phyloP scores from a whole-genome alignment of 2,113 vertebrate genomes.

The Porphyrio hochstetteri region DNA sequence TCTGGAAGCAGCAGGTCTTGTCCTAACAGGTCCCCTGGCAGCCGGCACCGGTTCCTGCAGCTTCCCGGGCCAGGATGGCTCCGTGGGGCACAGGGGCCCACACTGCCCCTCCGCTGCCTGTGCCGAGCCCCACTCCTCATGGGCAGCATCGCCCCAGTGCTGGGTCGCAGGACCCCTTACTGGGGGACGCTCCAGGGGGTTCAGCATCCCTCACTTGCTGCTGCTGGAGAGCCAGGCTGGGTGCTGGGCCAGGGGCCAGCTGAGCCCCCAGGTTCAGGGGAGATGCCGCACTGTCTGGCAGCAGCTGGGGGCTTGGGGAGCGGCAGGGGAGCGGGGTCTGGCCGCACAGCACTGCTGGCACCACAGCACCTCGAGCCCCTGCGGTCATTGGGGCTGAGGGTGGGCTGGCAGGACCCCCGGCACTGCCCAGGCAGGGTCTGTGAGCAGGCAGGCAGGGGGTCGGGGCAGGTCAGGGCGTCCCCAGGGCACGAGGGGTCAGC shows the following conservation, averaged over 20 bases:
- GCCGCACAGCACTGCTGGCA: not conserved
- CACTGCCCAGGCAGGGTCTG: not conserved
- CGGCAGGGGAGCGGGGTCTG: rapidly evolving
- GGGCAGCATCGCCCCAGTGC: rapidly evolving
- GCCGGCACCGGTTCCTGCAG: not conserved
- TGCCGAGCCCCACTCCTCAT: rapidly evolving
- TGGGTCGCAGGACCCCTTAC: rapidly evolving
- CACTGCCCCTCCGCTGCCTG: rapidly evolving
- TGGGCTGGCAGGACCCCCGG: not conserved
- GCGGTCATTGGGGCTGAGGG: rapidly evolving
- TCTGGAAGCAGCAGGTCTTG: slow-evolving; percentile 69
- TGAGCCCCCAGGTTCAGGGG: rapidly evolving
- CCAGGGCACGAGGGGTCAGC: not conserved
- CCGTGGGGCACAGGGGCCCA: not conserved
- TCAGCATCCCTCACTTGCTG: not conserved
- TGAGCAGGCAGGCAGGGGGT: not conserved
- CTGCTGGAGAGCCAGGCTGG: rapidly evolving
- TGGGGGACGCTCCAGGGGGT: not conserved
- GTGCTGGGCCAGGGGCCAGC: not conserved
- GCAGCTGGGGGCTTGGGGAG: not conserved
- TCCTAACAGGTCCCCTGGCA: slow-evolving; percentile 61
- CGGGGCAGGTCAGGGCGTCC: not conserved
- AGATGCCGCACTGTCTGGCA: not conserved
- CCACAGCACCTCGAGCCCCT: rapidly evolving
- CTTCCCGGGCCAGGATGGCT: not conserved